Evolutionary conservation across 2,888 invertebrate genomes (phyloP).

Genomic region (Macrosiphum euphorbiae): DNA sequence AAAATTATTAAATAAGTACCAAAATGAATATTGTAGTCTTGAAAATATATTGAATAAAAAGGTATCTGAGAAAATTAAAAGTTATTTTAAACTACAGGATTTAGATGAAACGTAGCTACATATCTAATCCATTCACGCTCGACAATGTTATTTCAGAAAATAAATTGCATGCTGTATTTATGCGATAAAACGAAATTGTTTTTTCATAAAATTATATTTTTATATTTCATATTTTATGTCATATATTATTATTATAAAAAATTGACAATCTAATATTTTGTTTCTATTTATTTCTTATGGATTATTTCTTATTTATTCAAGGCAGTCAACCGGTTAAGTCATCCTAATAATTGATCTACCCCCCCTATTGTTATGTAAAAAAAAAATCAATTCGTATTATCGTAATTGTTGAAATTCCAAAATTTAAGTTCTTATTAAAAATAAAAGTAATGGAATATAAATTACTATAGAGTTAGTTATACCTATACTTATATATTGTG

Average conservation of each 20-base stretch:
- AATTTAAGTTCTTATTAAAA: too few relatives aligned
- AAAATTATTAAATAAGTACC: neutral
- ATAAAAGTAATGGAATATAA: too few relatives aligned
- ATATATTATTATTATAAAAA: neutral
- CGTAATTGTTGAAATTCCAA: too few relatives aligned
- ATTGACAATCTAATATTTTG: neutral
- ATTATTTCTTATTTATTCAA: neutral
- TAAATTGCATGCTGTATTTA: slow-evolving; percentile 32
- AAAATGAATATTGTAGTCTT: neutral
- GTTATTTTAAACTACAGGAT: neutral
- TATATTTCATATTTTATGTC: neutral
- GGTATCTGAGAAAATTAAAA: slow-evolving; percentile 24
- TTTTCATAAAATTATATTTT: neutral
- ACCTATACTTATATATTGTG: too few relatives aligned
- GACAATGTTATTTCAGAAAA: slow-evolving; percentile 16
- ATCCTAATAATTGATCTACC: neutral
- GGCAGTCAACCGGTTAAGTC: too few relatives aligned
- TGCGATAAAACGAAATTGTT: slow-evolving; percentile 31
- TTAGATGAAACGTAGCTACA: neutral
- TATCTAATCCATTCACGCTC: neutral
- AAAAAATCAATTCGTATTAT: too few relatives aligned
- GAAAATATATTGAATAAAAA: neutral
- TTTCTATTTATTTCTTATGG: neutral
- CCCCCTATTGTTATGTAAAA: too few relatives aligned
- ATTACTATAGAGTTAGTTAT: too few relatives aligned